Conservation (phyloP, 2,113 vertebrate genomes). For the Lophotis ruficrista region DNA sequence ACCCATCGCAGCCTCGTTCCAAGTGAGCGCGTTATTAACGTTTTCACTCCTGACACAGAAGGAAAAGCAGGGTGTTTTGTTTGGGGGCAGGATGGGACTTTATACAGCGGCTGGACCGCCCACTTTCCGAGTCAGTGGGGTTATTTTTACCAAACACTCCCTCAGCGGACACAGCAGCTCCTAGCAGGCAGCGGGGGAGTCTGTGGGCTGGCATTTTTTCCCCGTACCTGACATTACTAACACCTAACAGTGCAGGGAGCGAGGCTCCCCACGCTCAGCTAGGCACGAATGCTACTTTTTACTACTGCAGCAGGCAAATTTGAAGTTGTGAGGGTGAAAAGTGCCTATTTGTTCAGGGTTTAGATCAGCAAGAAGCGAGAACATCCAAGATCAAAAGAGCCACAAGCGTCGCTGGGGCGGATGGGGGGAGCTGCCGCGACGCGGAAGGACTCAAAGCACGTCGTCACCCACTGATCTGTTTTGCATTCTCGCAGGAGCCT, state of each 20-base stretch:
- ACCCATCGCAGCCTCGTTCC: not conserved
- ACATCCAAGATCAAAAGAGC: slow-evolving; percentile 38
- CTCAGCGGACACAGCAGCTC: not conserved
- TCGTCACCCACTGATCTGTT: not conserved
- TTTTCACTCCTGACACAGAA: not conserved
- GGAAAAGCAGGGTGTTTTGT: not conserved
- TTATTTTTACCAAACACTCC: not conserved
- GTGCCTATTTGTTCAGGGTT: not conserved
- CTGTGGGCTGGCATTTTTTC: not conserved
- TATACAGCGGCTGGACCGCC: not conserved
- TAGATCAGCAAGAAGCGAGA: not conserved
- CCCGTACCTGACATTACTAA: not conserved
- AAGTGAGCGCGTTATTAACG: not conserved
- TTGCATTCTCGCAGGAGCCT: not conserved
- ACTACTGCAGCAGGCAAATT: not conserved
- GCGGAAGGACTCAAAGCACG: not conserved
- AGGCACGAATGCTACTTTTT: not conserved
- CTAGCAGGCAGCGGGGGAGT: not conserved
- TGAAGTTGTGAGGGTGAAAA: not conserved
- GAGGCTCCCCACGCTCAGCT: not conserved
- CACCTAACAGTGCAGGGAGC: not conserved
- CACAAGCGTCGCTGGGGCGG: not conserved
- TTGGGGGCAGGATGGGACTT: not conserved
- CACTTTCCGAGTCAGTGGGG: not conserved
- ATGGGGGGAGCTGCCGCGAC: not conserved